Evolutionary conservation across 2,113 vertebrate genomes (phyloP), one percentile per base, ranked within the genome.

Genomic region (Apteryx mantelli): DNA sequence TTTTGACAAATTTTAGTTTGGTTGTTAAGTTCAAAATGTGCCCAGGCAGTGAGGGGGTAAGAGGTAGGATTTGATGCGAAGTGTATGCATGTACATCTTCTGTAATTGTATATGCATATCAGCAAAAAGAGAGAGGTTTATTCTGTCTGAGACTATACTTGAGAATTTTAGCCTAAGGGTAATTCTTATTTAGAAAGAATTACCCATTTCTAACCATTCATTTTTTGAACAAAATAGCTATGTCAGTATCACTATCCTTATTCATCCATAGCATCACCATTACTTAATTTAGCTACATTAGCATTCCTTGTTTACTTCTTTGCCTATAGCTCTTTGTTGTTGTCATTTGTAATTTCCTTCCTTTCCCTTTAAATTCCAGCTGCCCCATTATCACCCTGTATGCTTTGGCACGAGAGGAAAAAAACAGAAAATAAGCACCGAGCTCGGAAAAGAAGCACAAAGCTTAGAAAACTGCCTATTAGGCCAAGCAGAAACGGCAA

Each of bases 141-240:
- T 53, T 92, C 56, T 53, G 25, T 76, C 36, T 50, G 30, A 40
- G 7, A 85, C 0, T 1, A 86, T 4, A 7, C 25, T 36, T 93
- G 28, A 86, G 42, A 86, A 55, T 63, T 80, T 74, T 58, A 91
- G 50, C 30, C 50, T 16, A 73, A 44, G 19, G 32, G 10, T 25
- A 28, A 4, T 46, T 79, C 86, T 61, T 40, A 81, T 48, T 25
- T 64, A n/a, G 56, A 58, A 58, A 58, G 56, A 60, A 77, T 70
- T 56, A 89, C 19, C n/a, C 20, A 73, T 71, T 91, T 91, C 65
- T 79, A 86, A n/a, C 11, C 4, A 46, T 76, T 28, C 32, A 46
- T 85, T 77, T 95, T 85, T 71, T 82, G 56, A 96, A 94, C 7
- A 82, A 90, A 90, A 74, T 25, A 85, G 44, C 18, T 85, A 22